Evolutionary conservation across 2,888 invertebrate genomes (phyloP), one percentile per base, ranked within the genome.

Genomic region (Coelopa pilipes): DNA sequence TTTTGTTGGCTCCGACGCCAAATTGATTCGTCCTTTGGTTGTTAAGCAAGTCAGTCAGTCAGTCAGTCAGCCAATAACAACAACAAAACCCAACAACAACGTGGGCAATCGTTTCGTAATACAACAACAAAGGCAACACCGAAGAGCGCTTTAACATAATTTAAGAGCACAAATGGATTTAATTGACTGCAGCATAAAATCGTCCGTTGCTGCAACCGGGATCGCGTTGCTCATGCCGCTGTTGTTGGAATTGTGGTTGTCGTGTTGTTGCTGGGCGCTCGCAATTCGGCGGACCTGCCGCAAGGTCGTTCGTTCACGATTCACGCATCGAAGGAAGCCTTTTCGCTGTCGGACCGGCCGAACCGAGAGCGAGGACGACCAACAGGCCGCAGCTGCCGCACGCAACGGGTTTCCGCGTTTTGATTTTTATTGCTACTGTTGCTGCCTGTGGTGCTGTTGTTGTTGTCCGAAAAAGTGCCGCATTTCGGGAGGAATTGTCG

Each of bases 291-390:
- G 53, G 53, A 13, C 3, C 24, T 34, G 60, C 60, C 60, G 60
- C 60, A 62, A 62, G 60, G 60, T 62, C 60, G 60, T 62, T 62
- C 60, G 60, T 62, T 24, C 19, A 21, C 24, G 60, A 62, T 62
- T 62, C 15, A 62, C 24, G 15, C 24, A 24, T 62, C 34, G 24
- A 62, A 57, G 57, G 57, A 17, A 57, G 21, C 57, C 57, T 57
- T 57, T 21, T 57, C 21, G 57, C 21, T 57, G 13, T 21, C 5
- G 57, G 57, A 17, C 19, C 57, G 17, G 21, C 11, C 24, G 24
- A 15, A 13, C 15, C 21, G 34, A 62, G 15, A 62, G 60, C 60
- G 60, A 62, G 60, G 60, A 62, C 60, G n/a, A 59, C 17, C 11
- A n/a, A n/a, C n/a, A 19, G 24, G 21, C 60, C 15, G 24, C 60